Base-by-base conservation (phyloP, 2,888 invertebrate species). In the Lysandra coridon region DNA sequence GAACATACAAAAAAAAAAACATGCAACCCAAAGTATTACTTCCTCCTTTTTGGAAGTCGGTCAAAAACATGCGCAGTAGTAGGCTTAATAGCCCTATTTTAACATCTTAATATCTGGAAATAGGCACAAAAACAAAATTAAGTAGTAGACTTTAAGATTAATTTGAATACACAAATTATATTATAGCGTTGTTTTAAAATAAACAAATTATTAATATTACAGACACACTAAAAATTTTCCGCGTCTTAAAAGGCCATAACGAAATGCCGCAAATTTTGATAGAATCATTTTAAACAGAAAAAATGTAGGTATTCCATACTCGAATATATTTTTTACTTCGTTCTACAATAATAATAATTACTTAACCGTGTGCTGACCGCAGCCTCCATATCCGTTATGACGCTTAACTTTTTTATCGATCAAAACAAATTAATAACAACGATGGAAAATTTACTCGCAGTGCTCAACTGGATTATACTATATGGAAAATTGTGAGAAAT, bases 391-490 rank as follows among this genome's bases (percentile, higher is more conserved):
- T 64, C 64, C 64, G 64, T 64, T 30, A 64, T 64, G 23, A 64
- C 64, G 64, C 64, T 64, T 12, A 10, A 30, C 30, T 49, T 64
- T 64, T 64, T 64, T 64, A 30, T 64, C 64, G 64, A 64, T 64
- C 64, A 64, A 64, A 64, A 64, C 64, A 64, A 64, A 64, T 64
- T 64, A 64, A 64, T 64, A 64, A 64, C 30, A 30, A 30, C 30
- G 30, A 10, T 30, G 64, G 64, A 64, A 64, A 64, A 30, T 64
- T 64, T 64, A 2, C 64, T 64, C 64, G 2, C 10, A 49, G 49
- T 49, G 49, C 30, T 64, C 64, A 60, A 64, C 7, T 30, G 2
- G 30, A 3, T 3, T 30, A 64, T 64, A 3, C 10, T 1, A 30
- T 1, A 2, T 64, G 10, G 64, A 64, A 30, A 30, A 64, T 30